Conservation (phyloP, 2,797 vertebrate species). For the Dromococcyx pavoninus region DNA sequence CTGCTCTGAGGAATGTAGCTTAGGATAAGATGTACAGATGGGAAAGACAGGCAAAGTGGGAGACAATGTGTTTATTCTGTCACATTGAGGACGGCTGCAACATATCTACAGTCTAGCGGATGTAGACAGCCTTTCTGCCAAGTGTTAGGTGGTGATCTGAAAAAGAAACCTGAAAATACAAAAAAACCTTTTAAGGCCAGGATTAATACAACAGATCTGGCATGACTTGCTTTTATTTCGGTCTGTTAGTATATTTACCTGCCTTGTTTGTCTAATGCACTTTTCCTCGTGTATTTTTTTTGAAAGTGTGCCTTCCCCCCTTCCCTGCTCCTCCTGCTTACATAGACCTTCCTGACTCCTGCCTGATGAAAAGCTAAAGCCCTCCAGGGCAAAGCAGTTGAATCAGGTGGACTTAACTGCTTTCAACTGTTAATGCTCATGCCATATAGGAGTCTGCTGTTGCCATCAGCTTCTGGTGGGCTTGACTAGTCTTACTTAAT, state of each 20-base stretch:
- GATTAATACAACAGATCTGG: not conserved
- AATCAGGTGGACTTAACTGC: not conserved
- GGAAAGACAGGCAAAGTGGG: not conserved
- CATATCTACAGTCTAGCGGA: not conserved
- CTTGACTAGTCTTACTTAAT: not conserved
- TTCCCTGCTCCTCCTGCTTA: not conserved
- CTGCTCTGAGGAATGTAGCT: not conserved
- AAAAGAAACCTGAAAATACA: not conserved
- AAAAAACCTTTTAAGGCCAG: not conserved
- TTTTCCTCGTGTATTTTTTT: not conserved
- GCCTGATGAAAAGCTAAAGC: not conserved
- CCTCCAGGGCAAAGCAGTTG: not conserved
- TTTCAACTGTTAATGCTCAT: not conserved
- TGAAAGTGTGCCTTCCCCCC: not conserved
- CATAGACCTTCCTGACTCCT: not conserved
- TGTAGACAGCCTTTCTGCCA: not conserved
- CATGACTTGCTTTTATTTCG: not conserved
- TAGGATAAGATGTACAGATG: not conserved
- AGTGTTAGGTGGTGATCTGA: not conserved
- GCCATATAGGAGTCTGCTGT: not conserved
- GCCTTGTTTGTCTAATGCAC: not conserved
- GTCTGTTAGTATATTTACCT: not conserved
- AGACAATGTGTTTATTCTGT: not conserved
- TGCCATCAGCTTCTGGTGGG: not conserved
- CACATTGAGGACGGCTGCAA: not conserved